Percentiles rank a stretch among this genome's conserved stretches.
phyloP scores from a whole-genome alignment of 2,113 vertebrate species.

The Equus quagga region DNA sequence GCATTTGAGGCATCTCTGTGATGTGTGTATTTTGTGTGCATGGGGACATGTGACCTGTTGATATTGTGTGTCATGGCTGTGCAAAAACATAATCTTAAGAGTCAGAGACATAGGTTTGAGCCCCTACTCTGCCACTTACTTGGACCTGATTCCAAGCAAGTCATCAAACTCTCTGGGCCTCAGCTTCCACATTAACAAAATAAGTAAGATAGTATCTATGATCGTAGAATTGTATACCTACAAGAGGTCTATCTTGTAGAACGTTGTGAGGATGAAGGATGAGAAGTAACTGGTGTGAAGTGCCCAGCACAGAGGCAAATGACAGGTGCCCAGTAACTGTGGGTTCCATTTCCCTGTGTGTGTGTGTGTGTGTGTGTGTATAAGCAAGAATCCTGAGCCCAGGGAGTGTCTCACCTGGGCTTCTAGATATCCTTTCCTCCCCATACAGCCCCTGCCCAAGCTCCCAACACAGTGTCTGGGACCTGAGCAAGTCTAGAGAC shows the following conservation, averaged over 20 bases:
- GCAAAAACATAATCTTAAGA: background rate
- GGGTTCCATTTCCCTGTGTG: background rate
- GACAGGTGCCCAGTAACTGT: background rate
- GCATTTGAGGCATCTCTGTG: background rate
- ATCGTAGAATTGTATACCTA: background rate
- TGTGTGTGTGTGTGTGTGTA: background rate
- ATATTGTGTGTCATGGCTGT: background rate
- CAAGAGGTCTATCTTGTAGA: background rate
- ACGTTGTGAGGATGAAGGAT: background rate
- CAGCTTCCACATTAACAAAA: slow-evolving; percentile 19
- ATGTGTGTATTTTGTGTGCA: background rate
- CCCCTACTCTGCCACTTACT: background rate
- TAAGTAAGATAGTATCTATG: background rate
- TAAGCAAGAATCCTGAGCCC: background rate
- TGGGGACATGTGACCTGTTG: background rate
- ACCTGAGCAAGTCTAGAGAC: background rate
- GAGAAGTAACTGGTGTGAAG: background rate
- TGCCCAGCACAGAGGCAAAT: background rate
- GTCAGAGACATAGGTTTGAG: background rate
- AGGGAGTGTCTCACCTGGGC: background rate
- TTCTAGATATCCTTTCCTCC: background rate
- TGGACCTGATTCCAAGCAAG: slow-evolving; percentile 19
- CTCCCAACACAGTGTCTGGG: background rate
- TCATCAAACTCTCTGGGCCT: background rate
- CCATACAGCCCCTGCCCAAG: background rate